Evolutionary conservation across 1,140 invertebrate species (phyloP), one percentile per base, ranked within the genome.

Genomic region (Drosophila albomicans): DNA sequence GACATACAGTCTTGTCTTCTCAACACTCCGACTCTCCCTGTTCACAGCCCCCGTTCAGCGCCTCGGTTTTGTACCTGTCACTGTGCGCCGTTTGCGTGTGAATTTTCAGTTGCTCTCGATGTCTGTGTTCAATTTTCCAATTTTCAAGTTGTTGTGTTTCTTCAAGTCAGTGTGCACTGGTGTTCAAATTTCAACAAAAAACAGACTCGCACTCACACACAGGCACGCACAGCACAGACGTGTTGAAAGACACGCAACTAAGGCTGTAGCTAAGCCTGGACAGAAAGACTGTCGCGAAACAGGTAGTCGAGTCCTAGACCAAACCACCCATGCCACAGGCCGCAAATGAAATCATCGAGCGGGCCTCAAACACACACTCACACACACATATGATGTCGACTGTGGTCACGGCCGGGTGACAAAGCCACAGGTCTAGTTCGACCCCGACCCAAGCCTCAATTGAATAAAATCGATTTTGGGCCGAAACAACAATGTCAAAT

Each of bases 321-420:
- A 10, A 8, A n/a, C 15, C 65, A 59, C 61, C 38, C 7, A 6
- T n/a, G 20, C 15, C 65, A 54, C 64, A 75, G 84, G 62, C 71
- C 68, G 72, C 82, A 87, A 89, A 87, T 87, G 85, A 87, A 87
- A 89, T 87, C 82, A 87, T 87, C 82, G 82, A 75, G 70, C 68
- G 35, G 41, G 15, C 46, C 38, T 59, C 61, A 59, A 68, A 38
- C 32, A 57, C 54, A 41, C 35, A 57, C 54, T 41, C 8, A 57
- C 35, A 57, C 54, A 57, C 32, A 41, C 30, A 57, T 10, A 43
- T 67, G 43, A 30, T 67, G 59, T 48, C 49, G 49, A 74, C 68
- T 79, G 77, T 78, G 82, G 82, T 89, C 85, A 80, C 81, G 85
- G 81, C 79, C 82, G 82, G 79, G 46, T 76, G 82, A 73, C 58